Evolutionary conservation across 2,888 invertebrate species (phyloP).

Genomic region (Sarcophaga variegata): DNA sequence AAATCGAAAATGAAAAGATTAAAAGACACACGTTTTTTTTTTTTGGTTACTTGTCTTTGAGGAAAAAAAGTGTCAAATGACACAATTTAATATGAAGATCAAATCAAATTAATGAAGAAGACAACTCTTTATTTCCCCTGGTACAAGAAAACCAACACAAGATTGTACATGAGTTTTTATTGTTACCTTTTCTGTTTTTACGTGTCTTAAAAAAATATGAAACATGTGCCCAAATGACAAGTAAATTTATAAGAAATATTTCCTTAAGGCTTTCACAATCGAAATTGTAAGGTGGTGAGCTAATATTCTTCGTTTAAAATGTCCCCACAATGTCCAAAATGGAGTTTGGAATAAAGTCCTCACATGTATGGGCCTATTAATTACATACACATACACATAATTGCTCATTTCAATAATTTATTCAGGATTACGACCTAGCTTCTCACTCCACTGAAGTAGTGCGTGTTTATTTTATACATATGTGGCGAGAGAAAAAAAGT

Average conservation of each 20-base stretch:
- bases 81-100: constrained; percentile 55
- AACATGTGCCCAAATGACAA: constrained; percentile 38
- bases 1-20: background rate
- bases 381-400: too few relatives aligned
- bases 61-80: constrained; percentile 64
- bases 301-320: too few relatives aligned
- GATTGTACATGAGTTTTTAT: constrained; percentile 18
- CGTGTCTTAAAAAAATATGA: background rate
- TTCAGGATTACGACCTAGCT: too few relatives aligned
- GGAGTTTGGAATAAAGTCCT: too few relatives aligned
- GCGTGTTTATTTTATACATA: too few relatives aligned
- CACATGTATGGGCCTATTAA: too few relatives aligned
- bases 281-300: too few relatives aligned
- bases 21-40: background rate
- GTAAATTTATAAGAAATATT: constrained; percentile 6
- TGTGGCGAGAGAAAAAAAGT: too few relatives aligned
- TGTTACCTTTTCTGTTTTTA: background rate
- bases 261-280: too few relatives aligned
- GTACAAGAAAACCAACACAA: constrained; percentile 1
- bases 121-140: background rate
- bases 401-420: fast-evolving
- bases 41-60: too few relatives aligned
- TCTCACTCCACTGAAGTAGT: too few relatives aligned
- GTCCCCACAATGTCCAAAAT: too few relatives aligned
- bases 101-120: constrained; percentile 54